These are phyloP conservation scores for Macquaria ambigua DNA, from an alignment of 2,113 vertebrate species.

Conservation along the genomic window DNA sequence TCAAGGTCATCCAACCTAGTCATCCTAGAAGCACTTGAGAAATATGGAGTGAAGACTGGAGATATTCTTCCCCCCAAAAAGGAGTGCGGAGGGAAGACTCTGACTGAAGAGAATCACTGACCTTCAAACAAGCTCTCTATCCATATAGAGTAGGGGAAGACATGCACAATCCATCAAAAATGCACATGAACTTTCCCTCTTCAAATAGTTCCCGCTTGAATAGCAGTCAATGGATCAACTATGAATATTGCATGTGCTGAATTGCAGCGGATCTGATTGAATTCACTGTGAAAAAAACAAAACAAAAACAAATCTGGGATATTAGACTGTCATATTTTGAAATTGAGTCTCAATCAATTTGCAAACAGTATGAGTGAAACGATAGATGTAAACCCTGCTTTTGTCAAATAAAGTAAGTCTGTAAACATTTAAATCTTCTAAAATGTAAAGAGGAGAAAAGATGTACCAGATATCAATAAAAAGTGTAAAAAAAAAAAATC, in stretches of 20 bases:
- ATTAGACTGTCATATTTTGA: constrained; percentile 50
- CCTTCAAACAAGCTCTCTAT: constrained; percentile 86
- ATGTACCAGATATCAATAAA: constrained; percentile 48
- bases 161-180: constrained; percentile 86
- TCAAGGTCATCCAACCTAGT: constrained; percentile 82
- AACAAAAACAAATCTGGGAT: constrained; percentile 46
- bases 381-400: neutral
- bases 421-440: constrained; percentile 3
- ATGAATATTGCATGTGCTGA: constrained; percentile 84
- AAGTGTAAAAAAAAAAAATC: constrained; percentile 60
- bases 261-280: constrained; percentile 73
- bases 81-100: constrained; percentile 62
- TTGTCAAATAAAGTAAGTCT: neutral
- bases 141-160: constrained; percentile 82
- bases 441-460: constrained; percentile 40
- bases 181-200: constrained; percentile 86
- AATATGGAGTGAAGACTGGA: constrained; percentile 77
- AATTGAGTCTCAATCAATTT: constrained; percentile 17
- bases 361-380: neutral
- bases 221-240: constrained; percentile 84
- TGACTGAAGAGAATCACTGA: constrained; percentile 84
- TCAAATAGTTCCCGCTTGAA: constrained; percentile 84
- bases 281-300: constrained; percentile 58
- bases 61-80: constrained; percentile 70
- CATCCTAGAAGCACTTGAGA: constrained; percentile 76